Evolutionary conservation across 2,888 invertebrate species (phyloP), one percentile per base, ranked within the genome.

Genomic region (Nomada fabriciana): DNA sequence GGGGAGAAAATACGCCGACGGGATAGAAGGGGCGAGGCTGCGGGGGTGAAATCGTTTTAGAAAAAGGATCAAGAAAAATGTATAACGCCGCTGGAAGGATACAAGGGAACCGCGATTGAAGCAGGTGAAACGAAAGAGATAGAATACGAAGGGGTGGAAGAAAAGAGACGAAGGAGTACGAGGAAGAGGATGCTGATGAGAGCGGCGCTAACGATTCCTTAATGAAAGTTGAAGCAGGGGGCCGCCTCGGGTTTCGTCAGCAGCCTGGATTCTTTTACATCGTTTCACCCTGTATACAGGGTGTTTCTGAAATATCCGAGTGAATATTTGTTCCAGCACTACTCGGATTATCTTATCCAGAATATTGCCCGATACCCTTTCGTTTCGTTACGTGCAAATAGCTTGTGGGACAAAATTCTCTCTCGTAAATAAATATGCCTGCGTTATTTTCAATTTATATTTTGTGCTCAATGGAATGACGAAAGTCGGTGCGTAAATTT

Each of bases 131-230:
- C 57, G 57, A n/a, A 20, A 53, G 53, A 20, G 53, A 53, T 20
- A n/a, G n/a, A 53, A 53, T 36, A 61, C 63, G 74, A 76, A 75
- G 72, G 68, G 73, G 23, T 57, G 20, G 53, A 23, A 20, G 47
- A 70, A 29, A n/a, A 71, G 59, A 53, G 57, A 68, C 18, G 80
- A 73, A 60, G 55, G 60, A 43, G 55, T 57, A 59, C 61, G 81
- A 72, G 83, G 83, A 76, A 73, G 83, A 83, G 83, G 87, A 88
- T 84, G 89, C 86, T 90, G 91, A 90, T 91, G 91, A 90, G 89
- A 88, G 90, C 88, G 87, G 89, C 88, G 88, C 88, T 91, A 91
- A 90, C 91, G 92, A 91, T 91, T 91, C 90, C 91, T 91, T 91
- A 91, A 92, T 92, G 92, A 92, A 92, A 91, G 89, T 89, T 88